These are phyloP conservation scores for Trachelus iudaicus DNA, from an alignment of 2,888 invertebrate genomes.

Conservation along the genomic window DNA sequence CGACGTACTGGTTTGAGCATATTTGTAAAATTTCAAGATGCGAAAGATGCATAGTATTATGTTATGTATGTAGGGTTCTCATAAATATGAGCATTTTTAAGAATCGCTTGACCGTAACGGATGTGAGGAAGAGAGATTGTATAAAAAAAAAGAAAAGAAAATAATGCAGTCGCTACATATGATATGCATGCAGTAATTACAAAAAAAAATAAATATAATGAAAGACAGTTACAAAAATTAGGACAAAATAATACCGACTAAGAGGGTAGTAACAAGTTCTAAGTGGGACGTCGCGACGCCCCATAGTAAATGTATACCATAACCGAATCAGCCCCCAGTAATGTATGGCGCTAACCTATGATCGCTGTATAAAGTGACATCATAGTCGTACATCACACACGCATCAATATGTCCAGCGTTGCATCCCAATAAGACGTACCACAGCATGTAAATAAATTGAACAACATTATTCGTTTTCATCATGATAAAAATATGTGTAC, in stretches of 20 bases:
- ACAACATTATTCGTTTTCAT: conserved; percentile 47
- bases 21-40: background rate
- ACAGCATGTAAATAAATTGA: conserved; percentile 64
- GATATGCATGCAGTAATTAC: conserved; percentile 23
- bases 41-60: background rate
- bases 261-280: conserved; percentile 32
- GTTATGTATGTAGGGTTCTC: background rate
- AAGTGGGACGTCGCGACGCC: conserved; percentile 26
- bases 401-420: conserved; percentile 60
- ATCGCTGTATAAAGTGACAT: conserved; percentile 63
- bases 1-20: background rate
- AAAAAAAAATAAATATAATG: conserved; percentile 11
- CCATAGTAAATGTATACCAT: conserved; percentile 45
- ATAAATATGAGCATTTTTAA: background rate
- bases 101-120: background rate
- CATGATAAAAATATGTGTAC: conserved; percentile 11
- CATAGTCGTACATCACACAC: conserved; percentile 61
- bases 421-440: conserved; percentile 61
- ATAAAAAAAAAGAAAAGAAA: conserved; percentile 21
- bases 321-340: conserved; percentile 56
- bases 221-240: conserved; percentile 25
- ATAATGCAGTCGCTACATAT: conserved; percentile 14
- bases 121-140: background rate
- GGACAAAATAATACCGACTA: conserved; percentile 22
- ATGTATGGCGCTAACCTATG: conserved; percentile 64